Conservation (phyloP, 2,113 vertebrate genomes). For the Spea multiplicata region DNA sequence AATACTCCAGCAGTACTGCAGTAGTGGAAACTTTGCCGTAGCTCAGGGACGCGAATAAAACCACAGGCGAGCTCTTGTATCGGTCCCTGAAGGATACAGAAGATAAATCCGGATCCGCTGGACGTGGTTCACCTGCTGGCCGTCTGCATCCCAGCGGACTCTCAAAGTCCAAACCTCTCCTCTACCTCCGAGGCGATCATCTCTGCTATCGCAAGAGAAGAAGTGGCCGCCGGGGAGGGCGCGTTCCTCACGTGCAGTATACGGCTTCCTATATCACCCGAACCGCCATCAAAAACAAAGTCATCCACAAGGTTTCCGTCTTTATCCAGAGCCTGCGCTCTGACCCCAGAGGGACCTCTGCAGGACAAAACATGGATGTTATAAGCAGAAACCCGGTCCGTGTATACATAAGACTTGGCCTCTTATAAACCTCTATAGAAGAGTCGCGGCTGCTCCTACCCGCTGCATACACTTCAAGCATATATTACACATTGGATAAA, state of each 20-base stretch:
- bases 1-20: no score
- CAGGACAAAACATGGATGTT: not conserved
- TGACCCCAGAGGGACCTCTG: conserved; percentile 89
- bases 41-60: no score
- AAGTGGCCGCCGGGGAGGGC: conserved; percentile 93
- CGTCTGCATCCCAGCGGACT: fast-evolving
- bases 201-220: conserved; percentile 88
- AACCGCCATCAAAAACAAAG: conserved; percentile 92
- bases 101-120: no score
- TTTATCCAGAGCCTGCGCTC: conserved; percentile 86
- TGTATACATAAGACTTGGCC: no score
- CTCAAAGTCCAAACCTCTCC: conserved; percentile 74
- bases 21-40: no score
- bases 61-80: no score
- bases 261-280: conserved; percentile 71
- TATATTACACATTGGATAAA: no score
- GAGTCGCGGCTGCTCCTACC: no score
- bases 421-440: no score
- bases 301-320: conserved; percentile 88
- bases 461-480: no score
- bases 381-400: no score
- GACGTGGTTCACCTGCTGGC: not conserved
- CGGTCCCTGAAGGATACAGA: no score
- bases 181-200: conserved; percentile 82
- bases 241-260: conserved; percentile 93